Evolutionary conservation across 2,797 vertebrate genomes (phyloP), one percentile per base, ranked within the genome.

Genomic region (Pitangus sulphuratus): DNA sequence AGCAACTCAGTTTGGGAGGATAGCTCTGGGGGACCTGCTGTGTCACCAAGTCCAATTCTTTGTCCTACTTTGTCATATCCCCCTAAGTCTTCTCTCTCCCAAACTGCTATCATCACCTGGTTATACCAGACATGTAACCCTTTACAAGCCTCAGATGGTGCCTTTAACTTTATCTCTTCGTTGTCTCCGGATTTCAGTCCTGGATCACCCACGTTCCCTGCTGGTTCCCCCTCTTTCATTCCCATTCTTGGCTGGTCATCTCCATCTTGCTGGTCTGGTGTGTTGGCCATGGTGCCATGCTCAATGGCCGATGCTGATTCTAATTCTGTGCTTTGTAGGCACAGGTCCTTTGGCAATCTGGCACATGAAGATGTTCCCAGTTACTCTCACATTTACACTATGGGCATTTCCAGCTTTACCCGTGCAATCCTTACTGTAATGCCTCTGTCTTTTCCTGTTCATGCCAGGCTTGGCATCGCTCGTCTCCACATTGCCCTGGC

Each of bases 361-460:
- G 45, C 26, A 5, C 17, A 12, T 1, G 13, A 40, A n/a, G 53
- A 53, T 7, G 13, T 11, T 89, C 74, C 21, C 70, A 37, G 30
- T 22, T 28, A 45, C 20, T 21, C 15, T 48, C 51, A 9, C 37
- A 4, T 57, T 90, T 76, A 65, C 35, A 8, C 39, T 56, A 3
- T 1, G 2, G 31, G 24, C 15, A 48, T 85, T 84, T 60, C 42
- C 87, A 90, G 70, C 53, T 70, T 81, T 40, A 40, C 50, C 65
- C 40, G 13, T 1, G 9, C 57, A 95, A 83, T 72, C 88, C 98
- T 98, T 98, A 98, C 98, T 96, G 82, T 97, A 91, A 88, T 47
- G 97, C 80, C 95, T 95, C 79, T 96, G 97, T 44, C 95, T 97
- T 85, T 97, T 97, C 91, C 93, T 69, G 8, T 50, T 93, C 35